Evolutionary conservation across 2,113 vertebrate genomes (phyloP).

Genomic region (Recurvirostra avosetta): DNA sequence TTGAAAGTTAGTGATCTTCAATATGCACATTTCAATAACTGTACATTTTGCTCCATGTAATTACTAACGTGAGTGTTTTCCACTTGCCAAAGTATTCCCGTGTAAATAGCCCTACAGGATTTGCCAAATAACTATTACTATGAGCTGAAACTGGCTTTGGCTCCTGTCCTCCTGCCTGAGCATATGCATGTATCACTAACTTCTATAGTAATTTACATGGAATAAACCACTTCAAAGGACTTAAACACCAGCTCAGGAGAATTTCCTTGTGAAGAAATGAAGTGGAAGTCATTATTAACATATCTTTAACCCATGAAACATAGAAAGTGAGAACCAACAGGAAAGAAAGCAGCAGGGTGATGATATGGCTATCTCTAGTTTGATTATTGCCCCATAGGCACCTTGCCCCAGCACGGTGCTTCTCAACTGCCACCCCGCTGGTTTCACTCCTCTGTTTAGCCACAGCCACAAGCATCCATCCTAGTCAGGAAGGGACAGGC

Average conservation of each 20-base stretch:
- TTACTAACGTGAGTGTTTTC: not conserved
- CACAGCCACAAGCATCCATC: not conserved
- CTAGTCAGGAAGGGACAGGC: not conserved
- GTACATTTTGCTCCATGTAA: not conserved
- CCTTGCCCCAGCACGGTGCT: not conserved
- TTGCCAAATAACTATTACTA: not conserved
- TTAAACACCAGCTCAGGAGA: not conserved
- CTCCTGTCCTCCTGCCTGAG: not conserved
- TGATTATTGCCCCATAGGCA: not conserved
- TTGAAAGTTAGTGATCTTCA: not conserved
- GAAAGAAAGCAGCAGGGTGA: not conserved
- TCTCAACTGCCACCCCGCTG: not conserved
- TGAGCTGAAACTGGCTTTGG: not conserved
- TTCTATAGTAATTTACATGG: not conserved
- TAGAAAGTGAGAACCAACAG: not conserved
- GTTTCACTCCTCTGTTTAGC: not conserved
- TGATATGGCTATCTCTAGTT: accelerated
- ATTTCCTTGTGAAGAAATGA: not conserved
- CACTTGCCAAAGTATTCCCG: not conserved
- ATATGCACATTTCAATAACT: not conserved
- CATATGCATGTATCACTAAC: not conserved
- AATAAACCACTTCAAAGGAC: not conserved
- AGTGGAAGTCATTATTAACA: not conserved
- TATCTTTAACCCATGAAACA: not conserved
- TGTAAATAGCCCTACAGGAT: not conserved